A percentile compares a stretch with the other conserved stretches of the same genome.
phyloP scores from a whole-genome alignment of 2,113 vertebrate species.

The Pollimyrus isidori region DNA sequence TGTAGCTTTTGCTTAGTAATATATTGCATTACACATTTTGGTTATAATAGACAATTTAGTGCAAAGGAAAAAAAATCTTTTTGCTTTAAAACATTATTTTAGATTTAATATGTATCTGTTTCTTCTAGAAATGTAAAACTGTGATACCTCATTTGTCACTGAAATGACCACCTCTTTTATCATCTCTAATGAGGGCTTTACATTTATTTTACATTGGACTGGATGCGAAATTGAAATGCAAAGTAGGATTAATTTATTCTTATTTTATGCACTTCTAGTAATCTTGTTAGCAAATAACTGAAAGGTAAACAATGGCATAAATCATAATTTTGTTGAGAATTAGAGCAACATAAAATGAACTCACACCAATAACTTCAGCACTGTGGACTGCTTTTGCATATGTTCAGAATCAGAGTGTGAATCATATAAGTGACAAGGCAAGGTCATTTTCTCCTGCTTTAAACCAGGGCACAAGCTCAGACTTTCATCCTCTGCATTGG shows the following conservation, averaged over 20 bases:
- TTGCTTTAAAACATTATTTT: neutral
- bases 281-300: neutral
- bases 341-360: neutral
- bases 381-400: neutral
- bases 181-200: neutral
- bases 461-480: neutral
- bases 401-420: neutral
- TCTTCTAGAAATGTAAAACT: neutral
- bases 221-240: neutral
- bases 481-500: neutral
- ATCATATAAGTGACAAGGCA: neutral
- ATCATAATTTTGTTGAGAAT: neutral
- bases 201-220: neutral
- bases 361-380: neutral
- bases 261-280: neutral
- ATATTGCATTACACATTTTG: neutral
- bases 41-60: neutral
- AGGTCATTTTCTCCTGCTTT: neutral
- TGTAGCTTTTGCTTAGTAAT: constrained; percentile 1
- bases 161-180: neutral
- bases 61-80: neutral
- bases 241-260: neutral
- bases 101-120: neutral
- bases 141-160: neutral
- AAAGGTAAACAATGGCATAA: neutral